A percentile compares a stretch with the other conserved stretches of the same genome.
Evolutionary conservation across 2,113 vertebrate species (phyloP).

Genomic region (Strigops habroptila): DNA sequence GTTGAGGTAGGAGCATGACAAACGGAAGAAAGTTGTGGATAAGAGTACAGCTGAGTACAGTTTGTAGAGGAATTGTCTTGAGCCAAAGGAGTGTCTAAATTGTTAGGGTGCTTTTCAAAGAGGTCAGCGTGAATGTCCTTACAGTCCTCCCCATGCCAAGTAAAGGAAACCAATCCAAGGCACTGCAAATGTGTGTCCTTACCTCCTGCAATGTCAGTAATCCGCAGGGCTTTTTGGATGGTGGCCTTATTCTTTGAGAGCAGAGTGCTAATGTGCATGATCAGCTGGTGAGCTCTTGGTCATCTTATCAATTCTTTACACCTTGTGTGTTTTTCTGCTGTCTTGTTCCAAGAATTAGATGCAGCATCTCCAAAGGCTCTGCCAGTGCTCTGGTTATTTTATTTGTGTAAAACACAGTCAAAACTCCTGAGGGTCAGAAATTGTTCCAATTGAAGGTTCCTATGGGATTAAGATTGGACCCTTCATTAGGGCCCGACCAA

Average conservation of each 20-base stretch:
- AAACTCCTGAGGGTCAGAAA: not conserved
- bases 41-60: not conserved
- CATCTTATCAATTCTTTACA: not conserved
- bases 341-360: not conserved
- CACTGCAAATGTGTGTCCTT: not conserved
- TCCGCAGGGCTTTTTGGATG: not conserved
- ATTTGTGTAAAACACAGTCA: not conserved
- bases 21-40: not conserved
- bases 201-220: not conserved
- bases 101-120: not conserved
- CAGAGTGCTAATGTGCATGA: not conserved
- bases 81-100: not conserved
- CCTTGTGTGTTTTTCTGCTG: not conserved
- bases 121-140: not conserved
- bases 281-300: not conserved
- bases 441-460: not conserved
- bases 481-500: rapidly evolving
- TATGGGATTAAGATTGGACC: not conserved
- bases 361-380: not conserved
- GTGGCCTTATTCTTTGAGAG: not conserved
- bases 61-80: not conserved
- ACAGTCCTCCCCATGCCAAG: not conserved
- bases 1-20: not conserved
- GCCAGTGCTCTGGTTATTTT: not conserved
- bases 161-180: not conserved